A percentile compares a stretch with the other conserved stretches of the same genome.
phyloP scores from a whole-genome alignment of 2,113 vertebrate genomes.

The Strigops habroptila region DNA sequence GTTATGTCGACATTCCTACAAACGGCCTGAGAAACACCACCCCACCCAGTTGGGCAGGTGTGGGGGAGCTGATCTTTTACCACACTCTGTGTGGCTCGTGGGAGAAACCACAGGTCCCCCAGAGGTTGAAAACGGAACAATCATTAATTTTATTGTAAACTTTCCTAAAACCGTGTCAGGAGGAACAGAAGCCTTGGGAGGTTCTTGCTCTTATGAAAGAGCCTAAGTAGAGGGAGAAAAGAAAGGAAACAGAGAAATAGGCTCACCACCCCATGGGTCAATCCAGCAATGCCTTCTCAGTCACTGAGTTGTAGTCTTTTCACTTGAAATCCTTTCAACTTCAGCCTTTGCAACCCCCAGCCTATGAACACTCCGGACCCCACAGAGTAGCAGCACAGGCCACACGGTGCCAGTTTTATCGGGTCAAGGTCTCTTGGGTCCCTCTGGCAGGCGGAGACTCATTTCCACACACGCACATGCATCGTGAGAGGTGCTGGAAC shows the following conservation, averaged over 20 bases:
- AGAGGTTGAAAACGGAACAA: not conserved
- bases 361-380: not conserved
- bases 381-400: not conserved
- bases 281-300: not conserved
- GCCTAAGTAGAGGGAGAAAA: not conserved
- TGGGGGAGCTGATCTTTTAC: not conserved
- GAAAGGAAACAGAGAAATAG: not conserved
- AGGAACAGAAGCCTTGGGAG: not conserved
- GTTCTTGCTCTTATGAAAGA: not conserved
- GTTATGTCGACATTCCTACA: not conserved
- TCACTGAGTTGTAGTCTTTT: too few species aligned
- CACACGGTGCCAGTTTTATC: not conserved
- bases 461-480: not conserved
- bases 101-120: not conserved
- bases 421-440: not conserved
- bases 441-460: not conserved
- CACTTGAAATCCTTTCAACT: too few species aligned
- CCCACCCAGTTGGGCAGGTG: not conserved
- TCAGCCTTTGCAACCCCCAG: too few species aligned
- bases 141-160: not conserved
- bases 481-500: not conserved
- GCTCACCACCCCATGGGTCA: not conserved
- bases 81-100: not conserved
- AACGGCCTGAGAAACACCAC: not conserved
- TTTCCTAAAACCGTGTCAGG: not conserved